Base-by-base conservation (phyloP, 2,888 invertebrate genomes). In the Drosophila paranaensis region DNA sequence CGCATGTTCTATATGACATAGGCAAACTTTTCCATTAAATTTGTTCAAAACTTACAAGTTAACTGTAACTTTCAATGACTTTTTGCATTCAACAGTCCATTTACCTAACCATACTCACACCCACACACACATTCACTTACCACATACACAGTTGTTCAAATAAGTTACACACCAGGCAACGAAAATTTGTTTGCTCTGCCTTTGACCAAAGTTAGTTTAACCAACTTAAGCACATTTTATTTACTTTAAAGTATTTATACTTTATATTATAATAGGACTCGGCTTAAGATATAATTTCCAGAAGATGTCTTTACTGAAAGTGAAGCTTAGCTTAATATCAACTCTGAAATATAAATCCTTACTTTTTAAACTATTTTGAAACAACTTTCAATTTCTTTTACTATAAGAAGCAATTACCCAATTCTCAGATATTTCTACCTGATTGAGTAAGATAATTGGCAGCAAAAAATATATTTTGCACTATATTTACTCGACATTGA, bases 61-160 rank as follows among this genome's bases (percentile, higher is more conserved):
- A 85, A 79, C 70, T 78, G 66, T 46, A 79, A 86, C 79, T 82
- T 81, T 79, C 65, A 76, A 82, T 82, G 86, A 79, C 83, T 85
- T 82, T 82, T 69, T 70, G 68, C 66, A 85, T 82, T 78, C 67
- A 63, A 72, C 71, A 80, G 85, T 73, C 63, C 81, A 81, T 83
- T 83, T 65, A 81, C 70, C 61, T 45, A 77, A 68, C 61, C 65
- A 70, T 56, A 60, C 67, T 40, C 58, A 56, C 13, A 43, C 16
- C 40, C 40, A 39, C 57, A 56, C 13, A 46, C 25, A 54, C 14
- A 30, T 6, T 39, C 25, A 45, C 33, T 13, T 20, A 11, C 3
- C 45, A 42, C 50, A 65, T 46, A 25, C 25, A 16, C 40, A 40
- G 45, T 62, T 63, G 43, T 43, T 33, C 20, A 58, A 33, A 73